Evolutionary conservation across 1,140 invertebrate species (phyloP), one percentile per base, ranked within the genome.

Genomic region (Macrosteles quadrilineatus): DNA sequence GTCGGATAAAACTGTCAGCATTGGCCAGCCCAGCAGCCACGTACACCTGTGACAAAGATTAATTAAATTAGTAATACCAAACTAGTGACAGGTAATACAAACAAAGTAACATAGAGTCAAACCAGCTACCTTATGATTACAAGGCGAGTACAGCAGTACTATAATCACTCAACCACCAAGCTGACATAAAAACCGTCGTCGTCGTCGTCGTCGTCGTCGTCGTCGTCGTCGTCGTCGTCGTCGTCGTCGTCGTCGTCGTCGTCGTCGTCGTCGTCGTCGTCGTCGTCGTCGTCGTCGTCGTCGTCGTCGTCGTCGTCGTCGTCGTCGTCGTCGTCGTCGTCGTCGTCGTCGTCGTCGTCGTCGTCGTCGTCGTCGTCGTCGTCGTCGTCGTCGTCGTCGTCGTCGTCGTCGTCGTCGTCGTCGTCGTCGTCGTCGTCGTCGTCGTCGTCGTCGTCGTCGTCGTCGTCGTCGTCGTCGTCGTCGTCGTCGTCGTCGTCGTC

Each of bases 351-450:
- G 0, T 68, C 47, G 4, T 68, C 66, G 0, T 68, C 29, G 4
- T 53, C 47, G 1, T 68, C 66, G 1, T 68, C 40, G 0, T 55
- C 66, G 1, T 68, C 66, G 1, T 68, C 66, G 2, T 68, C 66
- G 4, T 68, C 66, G 2, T 55, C 66, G 0, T 68, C 43, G 30
- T 50, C 43, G 1, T 53, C 45, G 30, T 68, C 43, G 1, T 55
- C 66, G 6, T 50, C 43, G 4, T 53, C 43, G n/a, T 53, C 43
- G 4, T 55, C 66, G 4, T 53, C 66, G 4, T 68, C 43, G n/a
- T 68, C 43, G 1, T 68, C 66, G n/a, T 68, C 45, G n/a, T 68
- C 66, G 1, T 55, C 66, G 2, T 68, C 66, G 1, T 68, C 66
- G 3, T 68, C 43, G 9, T 55, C 66, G 4, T 68, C 14, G 12